These are phyloP conservation scores for Popillia japonica DNA, from an alignment of 1,140 invertebrate genomes.

Conservation along the genomic window DNA sequence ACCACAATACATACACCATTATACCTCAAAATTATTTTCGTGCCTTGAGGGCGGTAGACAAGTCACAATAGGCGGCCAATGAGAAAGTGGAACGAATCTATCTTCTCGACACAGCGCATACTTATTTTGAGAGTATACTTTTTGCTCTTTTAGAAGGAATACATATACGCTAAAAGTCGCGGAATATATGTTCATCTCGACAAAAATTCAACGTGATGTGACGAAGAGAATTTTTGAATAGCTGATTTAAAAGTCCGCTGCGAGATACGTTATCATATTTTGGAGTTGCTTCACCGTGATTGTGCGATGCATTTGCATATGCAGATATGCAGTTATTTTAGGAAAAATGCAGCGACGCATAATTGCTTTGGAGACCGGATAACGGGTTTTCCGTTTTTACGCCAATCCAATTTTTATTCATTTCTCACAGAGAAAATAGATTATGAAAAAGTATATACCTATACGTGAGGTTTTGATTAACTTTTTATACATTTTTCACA, in stretches of 20 bases:
- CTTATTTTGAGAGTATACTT: background rate
- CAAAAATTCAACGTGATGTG: slow-evolving; percentile 17
- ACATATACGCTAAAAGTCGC: background rate
- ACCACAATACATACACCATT: background rate
- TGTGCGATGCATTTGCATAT: slow-evolving; percentile 18
- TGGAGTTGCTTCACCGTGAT: slow-evolving; percentile 8
- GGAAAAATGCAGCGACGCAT: slow-evolving; percentile 20
- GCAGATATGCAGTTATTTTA: slow-evolving; percentile 22
- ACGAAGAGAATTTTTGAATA: slow-evolving; percentile 26
- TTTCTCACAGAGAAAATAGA: background rate
- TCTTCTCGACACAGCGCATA: background rate
- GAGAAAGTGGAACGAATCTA: slow-evolving; percentile 15
- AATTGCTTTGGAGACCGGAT: slow-evolving; percentile 15
- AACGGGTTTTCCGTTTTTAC: background rate
- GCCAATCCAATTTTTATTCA: background rate
- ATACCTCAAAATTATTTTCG: slow-evolving; percentile 4
- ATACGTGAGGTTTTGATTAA: no score
- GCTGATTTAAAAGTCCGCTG: slow-evolving; percentile 19
- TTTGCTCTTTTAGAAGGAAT: background rate
- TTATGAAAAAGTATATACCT: background rate
- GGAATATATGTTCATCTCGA: background rate
- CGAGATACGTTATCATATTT: slow-evolving; percentile 28
- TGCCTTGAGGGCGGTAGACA: background rate
- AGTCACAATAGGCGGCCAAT: slow-evolving; percentile 6
- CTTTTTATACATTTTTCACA: no score